A percentile compares a stretch with the other conserved stretches of the same genome.
These are phyloP conservation scores for Bombus pascuorum DNA, from an alignment of 1,140 invertebrate genomes.

Conservation along the genomic window DNA sequence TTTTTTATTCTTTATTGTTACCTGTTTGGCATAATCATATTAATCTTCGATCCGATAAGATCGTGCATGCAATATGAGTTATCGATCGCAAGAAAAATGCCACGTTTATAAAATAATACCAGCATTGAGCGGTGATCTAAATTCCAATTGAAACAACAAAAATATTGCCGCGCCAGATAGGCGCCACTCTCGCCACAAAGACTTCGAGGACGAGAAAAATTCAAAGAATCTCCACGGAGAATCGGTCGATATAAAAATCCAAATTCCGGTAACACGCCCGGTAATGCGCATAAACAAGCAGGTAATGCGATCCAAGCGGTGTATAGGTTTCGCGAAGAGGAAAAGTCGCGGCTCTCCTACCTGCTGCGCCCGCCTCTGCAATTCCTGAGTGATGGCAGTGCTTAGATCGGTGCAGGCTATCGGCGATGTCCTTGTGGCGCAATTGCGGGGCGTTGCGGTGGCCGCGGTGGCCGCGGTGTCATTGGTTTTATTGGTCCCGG, in stretches of 20 bases:
- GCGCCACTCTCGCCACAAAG: not conserved
- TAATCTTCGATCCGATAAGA: no score
- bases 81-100: not conserved
- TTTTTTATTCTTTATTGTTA: no score
- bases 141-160: not conserved
- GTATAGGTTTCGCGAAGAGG: not conserved
- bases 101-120: not conserved
- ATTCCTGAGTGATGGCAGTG: conserved; percentile 86
- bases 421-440: conserved; percentile 53
- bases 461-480: conserved; percentile 45
- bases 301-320: conserved; percentile 1
- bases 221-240: not conserved
- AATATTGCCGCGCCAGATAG: not conserved
- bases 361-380: conserved; percentile 85
- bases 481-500: conserved; percentile 55
- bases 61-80: not conserved
- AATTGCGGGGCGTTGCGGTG: conserved; percentile 46
- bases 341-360: conserved; percentile 53
- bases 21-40: no score
- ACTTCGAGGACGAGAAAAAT: not conserved
- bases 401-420: conserved; percentile 75
- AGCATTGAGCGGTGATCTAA: not conserved
- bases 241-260: conserved; percentile 9
- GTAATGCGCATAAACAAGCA: not conserved
- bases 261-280: not conserved